These are phyloP conservation scores for Ictalurus punctatus DNA, from an alignment of 2,113 vertebrate species.

Conservation along the genomic window DNA sequence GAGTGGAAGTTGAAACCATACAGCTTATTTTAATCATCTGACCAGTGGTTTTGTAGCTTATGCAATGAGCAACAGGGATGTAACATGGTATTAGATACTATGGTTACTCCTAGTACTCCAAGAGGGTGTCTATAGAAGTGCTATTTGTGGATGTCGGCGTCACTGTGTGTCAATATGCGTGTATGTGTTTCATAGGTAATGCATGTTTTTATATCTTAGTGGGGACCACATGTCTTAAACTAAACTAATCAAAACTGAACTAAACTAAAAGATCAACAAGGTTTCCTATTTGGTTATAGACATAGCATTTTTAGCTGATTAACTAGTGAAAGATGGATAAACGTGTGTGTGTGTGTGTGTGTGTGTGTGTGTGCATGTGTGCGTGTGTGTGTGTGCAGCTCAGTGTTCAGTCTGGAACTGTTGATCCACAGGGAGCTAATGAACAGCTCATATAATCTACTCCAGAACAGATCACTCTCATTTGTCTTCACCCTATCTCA, in stretches of 20 bases:
- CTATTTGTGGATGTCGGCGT: no score
- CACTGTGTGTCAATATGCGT: no score
- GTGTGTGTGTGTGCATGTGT: neutral
- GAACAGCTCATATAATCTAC: conserved; percentile 26
- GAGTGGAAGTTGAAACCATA: no score
- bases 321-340: neutral
- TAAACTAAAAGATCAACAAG: neutral
- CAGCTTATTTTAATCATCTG: neutral
- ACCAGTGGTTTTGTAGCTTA: neutral
- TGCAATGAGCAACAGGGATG: neutral
- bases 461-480: neutral
- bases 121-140: neutral
- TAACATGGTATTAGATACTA: neutral
- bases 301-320: neutral
- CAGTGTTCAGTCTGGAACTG: conserved; percentile 32
- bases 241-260: neutral
- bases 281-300: neutral
- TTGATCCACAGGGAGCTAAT: conserved; percentile 38
- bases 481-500: neutral
- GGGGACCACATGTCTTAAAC: neutral
- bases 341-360: conserved; percentile 2
- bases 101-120: neutral
- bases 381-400: conserved; percentile 11
- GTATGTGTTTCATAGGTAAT: no score
- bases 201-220: no score